Evolutionary conservation across 2,797 vertebrate species (phyloP).

Genomic region (Peromyscus nudipes): DNA sequence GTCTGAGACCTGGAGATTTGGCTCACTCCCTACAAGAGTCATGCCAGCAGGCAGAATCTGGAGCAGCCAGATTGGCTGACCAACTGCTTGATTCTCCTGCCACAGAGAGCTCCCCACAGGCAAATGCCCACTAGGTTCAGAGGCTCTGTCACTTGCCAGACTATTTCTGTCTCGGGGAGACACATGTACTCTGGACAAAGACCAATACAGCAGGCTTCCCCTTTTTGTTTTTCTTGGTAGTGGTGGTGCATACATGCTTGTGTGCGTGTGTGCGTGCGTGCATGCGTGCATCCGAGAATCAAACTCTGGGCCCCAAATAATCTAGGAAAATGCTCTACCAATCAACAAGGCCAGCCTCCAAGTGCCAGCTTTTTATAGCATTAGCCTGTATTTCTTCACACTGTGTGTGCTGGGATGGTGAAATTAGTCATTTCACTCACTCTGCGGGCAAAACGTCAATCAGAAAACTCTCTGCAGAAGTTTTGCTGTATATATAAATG

Average conservation of each 20-base stretch:
- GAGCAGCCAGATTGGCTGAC: slow-evolving; percentile 27
- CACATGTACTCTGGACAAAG: background rate
- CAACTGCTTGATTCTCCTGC: background rate
- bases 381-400: background rate
- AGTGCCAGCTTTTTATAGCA: background rate
- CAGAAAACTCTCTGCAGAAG: background rate
- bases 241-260: background rate
- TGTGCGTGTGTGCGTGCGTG: background rate
- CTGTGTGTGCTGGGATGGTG: background rate
- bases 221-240: background rate
- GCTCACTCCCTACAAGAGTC: slow-evolving; percentile 45
- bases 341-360: background rate
- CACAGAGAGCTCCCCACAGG: background rate
- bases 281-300: background rate
- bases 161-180: background rate
- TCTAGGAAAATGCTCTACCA: background rate
- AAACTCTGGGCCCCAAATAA: background rate
- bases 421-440: background rate
- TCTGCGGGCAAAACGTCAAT: background rate
- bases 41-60: slow-evolving; percentile 4
- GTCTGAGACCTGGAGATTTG: background rate
- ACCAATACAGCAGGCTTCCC: background rate
- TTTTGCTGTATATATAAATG: background rate
- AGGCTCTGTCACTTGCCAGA: background rate
- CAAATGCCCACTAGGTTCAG: background rate